phyloP scores from a whole-genome alignment of 2,113 vertebrate genomes.

The Tachycineta bicolor region DNA sequence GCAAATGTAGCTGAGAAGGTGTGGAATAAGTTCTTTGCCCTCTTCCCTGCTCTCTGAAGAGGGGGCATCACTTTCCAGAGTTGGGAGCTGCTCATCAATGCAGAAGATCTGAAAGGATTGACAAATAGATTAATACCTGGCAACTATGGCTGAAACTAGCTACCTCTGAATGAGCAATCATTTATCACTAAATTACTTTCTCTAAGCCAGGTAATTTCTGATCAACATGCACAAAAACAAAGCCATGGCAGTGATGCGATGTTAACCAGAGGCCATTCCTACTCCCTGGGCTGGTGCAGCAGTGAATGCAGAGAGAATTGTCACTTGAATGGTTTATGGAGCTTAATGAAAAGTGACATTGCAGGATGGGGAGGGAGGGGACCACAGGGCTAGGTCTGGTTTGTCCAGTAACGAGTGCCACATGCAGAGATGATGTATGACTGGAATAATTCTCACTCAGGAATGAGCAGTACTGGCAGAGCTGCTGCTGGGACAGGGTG shows the following conservation, averaged over 20 bases:
- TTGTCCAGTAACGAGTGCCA: conserved; percentile 1
- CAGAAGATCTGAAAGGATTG: conserved; percentile 62
- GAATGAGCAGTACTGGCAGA: neutral
- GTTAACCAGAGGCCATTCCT: conserved; percentile 62
- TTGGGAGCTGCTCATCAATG: conserved; percentile 34
- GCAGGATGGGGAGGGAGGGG: neutral
- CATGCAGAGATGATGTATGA: neutral
- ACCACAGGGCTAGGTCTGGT: conserved; percentile 26
- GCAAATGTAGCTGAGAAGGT: conserved; percentile 26
- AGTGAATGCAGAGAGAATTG: conserved; percentile 52
- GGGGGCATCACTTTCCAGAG: conserved; percentile 7
- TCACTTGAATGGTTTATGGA: conserved; percentile 39
- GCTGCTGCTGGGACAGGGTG: neutral
- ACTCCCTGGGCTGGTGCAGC: conserved; percentile 30
- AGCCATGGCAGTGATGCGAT: conserved; percentile 2
- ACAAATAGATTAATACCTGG: conserved; percentile 74
- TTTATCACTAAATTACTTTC: conserved; percentile 79
- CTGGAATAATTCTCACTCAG: neutral
- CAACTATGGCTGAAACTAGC: conserved; percentile 59
- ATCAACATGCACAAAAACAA: conserved; percentile 70
- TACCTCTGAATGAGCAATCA: conserved; percentile 67
- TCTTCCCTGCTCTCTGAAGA: neutral
- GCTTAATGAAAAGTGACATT: conserved; percentile 62
- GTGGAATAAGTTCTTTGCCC: conserved; percentile 37
- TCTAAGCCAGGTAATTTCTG: conserved; percentile 74